Conservation (phyloP, 1,140 invertebrate genomes). For the Pseudomyrmex sp. region DNA sequence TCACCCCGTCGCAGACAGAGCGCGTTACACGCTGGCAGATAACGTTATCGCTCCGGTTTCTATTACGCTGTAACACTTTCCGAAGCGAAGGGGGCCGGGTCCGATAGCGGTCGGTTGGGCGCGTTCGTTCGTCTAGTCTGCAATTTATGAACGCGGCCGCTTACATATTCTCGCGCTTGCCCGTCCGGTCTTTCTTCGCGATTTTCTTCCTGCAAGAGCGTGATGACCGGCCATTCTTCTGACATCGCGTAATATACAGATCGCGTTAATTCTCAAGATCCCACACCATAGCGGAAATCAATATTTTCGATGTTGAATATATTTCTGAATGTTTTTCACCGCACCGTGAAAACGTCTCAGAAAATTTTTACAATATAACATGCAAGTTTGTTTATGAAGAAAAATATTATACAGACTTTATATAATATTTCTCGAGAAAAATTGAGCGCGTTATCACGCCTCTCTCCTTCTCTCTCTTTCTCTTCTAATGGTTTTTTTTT, state of each 20-base stretch:
- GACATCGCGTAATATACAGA: not conserved
- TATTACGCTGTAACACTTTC: constrained; percentile 55
- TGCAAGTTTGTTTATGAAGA: too few relatives aligned
- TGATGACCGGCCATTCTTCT: not conserved
- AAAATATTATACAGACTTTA: too few relatives aligned
- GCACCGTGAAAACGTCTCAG: too few relatives aligned
- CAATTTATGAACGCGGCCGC: constrained; percentile 43
- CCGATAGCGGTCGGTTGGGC: constrained; percentile 33
- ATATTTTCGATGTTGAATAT: not conserved
- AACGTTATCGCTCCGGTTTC: constrained; percentile 58
- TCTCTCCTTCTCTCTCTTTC: not conserved
- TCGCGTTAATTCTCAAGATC: not conserved
- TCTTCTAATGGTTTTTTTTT: too few relatives aligned
- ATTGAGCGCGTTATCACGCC: not conserved
- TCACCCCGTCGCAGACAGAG: constrained; percentile 51
- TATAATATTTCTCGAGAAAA: not conserved
- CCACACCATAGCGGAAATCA: not conserved
- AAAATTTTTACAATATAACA: too few relatives aligned
- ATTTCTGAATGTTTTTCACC: too few relatives aligned
- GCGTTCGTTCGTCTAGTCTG: constrained; percentile 16
- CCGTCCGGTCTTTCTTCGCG: not conserved
- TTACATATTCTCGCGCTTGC: constrained; percentile 25
- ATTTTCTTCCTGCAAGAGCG: not conserved
- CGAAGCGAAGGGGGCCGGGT: constrained; percentile 34
- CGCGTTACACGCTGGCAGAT: constrained; percentile 49